These are phyloP conservation scores for Rhyacichthys aspro DNA, from an alignment of 2,797 vertebrate genomes.

Conservation along the genomic window DNA sequence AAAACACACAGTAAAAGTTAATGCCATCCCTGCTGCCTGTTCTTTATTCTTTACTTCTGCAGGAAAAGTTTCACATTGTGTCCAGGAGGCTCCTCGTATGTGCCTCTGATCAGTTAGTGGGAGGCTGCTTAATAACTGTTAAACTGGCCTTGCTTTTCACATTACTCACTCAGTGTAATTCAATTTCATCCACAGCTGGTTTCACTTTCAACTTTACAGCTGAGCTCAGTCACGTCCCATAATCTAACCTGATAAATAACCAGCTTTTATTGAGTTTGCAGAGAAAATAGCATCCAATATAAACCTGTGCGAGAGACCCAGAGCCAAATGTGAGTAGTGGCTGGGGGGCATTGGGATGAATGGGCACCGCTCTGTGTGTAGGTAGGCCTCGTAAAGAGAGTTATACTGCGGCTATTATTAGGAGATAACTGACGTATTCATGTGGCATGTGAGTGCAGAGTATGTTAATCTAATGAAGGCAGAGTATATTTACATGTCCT, in stretches of 20 bases:
- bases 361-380: slow-evolving; percentile 1
- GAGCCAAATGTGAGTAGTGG: slow-evolving; percentile 48
- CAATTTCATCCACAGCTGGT: slow-evolving; percentile 82
- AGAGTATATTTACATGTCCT: slow-evolving; percentile 69
- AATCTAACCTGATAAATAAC: slow-evolving; percentile 83
- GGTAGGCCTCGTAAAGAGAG: slow-evolving; percentile 10
- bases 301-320: slow-evolving; percentile 64
- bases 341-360: slow-evolving; percentile 53
- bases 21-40: too few species aligned
- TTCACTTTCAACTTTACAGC: slow-evolving; percentile 81
- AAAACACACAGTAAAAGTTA: too few species aligned
- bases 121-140: slow-evolving; percentile 75
- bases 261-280: slow-evolving; percentile 83
- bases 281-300: slow-evolving; percentile 78
- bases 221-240: slow-evolving; percentile 77
- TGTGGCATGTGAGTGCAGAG: slow-evolving; percentile 20
- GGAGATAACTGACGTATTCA: slow-evolving; percentile 48
- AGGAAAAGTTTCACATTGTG: too few species aligned
- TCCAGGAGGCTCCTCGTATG: not conserved
- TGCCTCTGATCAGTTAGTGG: slow-evolving; percentile 34
- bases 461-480: slow-evolving; percentile 75
- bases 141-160: slow-evolving; percentile 80
- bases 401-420: slow-evolving; percentile 37
- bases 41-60: too few species aligned
- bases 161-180: slow-evolving; percentile 77